Percentiles rank a stretch among this genome's conserved stretches.
Evolutionary conservation across 1,140 invertebrate genomes (phyloP).

Genomic region (Heliconius himera): DNA sequence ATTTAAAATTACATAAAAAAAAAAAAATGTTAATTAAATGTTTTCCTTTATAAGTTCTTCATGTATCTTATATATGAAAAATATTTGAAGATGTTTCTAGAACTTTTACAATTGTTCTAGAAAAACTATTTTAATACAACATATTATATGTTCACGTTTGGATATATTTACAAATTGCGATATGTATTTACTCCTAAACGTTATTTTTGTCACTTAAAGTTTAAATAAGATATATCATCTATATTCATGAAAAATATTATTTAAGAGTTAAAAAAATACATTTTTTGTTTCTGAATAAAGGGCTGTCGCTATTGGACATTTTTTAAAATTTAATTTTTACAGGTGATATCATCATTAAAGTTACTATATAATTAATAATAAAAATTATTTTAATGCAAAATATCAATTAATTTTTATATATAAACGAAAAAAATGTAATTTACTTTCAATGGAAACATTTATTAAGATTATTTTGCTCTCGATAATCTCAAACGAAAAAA

Average conservation of each 20-base stretch:
- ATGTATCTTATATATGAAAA: not conserved
- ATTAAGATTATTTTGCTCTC: too few species aligned
- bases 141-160: slow-evolving; percentile 29
- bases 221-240: not conserved
- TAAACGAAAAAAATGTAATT: too few species aligned
- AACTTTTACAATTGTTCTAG: slow-evolving; percentile 18
- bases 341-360: too few species aligned
- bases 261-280: too few species aligned
- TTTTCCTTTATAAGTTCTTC: not conserved
- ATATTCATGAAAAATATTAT: too few species aligned
- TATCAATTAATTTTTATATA: too few species aligned
- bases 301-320: too few species aligned
- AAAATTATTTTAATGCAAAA: too few species aligned
- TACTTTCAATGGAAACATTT: too few species aligned
- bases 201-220: not conserved
- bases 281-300: too few species aligned
- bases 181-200: not conserved
- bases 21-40: not conserved
- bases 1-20: not conserved
- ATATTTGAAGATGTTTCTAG: not conserved
- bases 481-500: not conserved
- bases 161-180: slow-evolving; percentile 36
- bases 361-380: too few species aligned
- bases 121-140: slow-evolving; percentile 2
- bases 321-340: too few species aligned